Base-by-base conservation (phyloP, 2,888 invertebrate species). In the Fragum fragum region DNA sequence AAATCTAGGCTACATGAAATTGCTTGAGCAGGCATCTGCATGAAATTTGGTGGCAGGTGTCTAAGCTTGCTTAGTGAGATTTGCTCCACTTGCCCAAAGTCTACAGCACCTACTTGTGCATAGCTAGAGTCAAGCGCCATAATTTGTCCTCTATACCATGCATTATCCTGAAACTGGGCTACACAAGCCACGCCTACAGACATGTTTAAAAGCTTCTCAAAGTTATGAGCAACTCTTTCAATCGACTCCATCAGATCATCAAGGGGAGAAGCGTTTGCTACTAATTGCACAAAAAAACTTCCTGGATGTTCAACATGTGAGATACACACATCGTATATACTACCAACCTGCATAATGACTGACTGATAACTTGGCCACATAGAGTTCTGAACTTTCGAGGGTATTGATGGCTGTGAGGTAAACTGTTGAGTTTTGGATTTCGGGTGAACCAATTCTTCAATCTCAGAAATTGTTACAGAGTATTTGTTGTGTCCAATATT, bases 81-180 rank as follows among this genome's bases (percentile, higher is more conserved):
- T 5, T 26, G 57, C 70, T 89, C 89, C 11, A 78, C 63, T 68
- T 87, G 84, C 78, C 89, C 89, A 87, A 89, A 89, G 57, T 89
- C 89, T 32, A 89, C 85, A 29, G 89, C 85, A 32, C 73, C 84
- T 61, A 86, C 83, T 69, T 36, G 69, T 6, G 79, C 70, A 26
- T 73, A 81, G 39, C 78, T 76, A 18, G 42, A 66, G n/a, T 76
- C 61, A 61, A 68, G 69, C 21, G 79, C 52, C 14, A 80, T 36
- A 26, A 89, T 63, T 21, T 85, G 84, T 42, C 79, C 61, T 61
- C 89, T 82, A 42, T 88, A 89, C 77, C 83, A 83, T 7, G 74
- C 79, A 39, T 59, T 84, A 75, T 89, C 89, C 81, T 77, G 80
- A 39, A 88, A 83, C 70, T 87, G 83, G 18, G 86, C 86, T 9